Evolutionary conservation across 2,888 invertebrate genomes (phyloP).

Genomic region (Itoplectis maculator): DNA sequence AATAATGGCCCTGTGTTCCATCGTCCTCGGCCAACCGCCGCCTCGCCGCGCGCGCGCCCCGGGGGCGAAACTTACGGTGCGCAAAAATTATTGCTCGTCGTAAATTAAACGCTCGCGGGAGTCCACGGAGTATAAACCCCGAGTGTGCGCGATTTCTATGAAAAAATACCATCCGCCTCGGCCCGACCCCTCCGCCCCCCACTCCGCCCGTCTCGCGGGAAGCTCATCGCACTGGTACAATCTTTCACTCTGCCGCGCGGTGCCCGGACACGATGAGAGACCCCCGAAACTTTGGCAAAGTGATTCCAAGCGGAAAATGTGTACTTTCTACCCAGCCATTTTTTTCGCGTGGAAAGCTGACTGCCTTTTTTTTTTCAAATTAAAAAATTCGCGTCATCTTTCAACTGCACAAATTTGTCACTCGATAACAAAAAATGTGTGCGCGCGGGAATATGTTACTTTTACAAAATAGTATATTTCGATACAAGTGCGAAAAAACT

Average conservation of each 20-base stretch:
- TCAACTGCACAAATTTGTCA: neutral
- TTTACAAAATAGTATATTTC: too few species aligned
- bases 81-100: slow-evolving; percentile 65
- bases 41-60: neutral
- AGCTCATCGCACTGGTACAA: slow-evolving; percentile 45
- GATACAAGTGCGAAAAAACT: too few species aligned
- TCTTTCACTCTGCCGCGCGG: slow-evolving; percentile 66
- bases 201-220: too few species aligned
- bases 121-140: slow-evolving; percentile 61
- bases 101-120: slow-evolving; percentile 57
- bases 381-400: neutral
- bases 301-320: neutral
- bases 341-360: neutral
- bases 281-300: slow-evolving; percentile 40
- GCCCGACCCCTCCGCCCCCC: too few species aligned
- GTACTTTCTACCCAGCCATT: neutral
- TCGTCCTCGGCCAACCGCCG: slow-evolving; percentile 15
- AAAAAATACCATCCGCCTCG: slow-evolving; percentile 62
- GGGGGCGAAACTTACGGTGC: slow-evolving; percentile 6
- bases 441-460: neutral
- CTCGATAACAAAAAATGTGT: neutral
- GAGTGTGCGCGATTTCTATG: slow-evolving; percentile 75
- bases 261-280: slow-evolving; percentile 41
- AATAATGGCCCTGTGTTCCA: slow-evolving; percentile 54
- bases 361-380: neutral